Evolutionary conservation across 2,797 vertebrate species (phyloP).

Genomic region (Artibeus lituratus): DNA sequence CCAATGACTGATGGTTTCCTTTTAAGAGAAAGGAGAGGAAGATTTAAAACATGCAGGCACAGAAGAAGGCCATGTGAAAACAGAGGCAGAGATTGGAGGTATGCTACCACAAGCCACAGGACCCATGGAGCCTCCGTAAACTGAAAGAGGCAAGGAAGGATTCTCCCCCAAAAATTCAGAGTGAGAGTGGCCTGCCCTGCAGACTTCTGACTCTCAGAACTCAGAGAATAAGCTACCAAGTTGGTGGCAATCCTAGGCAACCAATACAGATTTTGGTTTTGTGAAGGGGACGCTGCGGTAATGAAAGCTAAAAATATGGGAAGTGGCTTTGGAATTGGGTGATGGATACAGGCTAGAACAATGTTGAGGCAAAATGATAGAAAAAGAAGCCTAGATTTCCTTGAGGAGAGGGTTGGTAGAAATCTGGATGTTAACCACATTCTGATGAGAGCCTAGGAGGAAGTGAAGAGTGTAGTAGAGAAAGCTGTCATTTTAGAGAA

Average conservation of each 20-base stretch:
- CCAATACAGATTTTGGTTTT: background rate
- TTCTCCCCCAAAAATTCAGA: background rate
- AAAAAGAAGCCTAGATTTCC: background rate
- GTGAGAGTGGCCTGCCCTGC: background rate
- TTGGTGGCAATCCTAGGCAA: background rate
- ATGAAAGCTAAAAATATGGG: background rate
- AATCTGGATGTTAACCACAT: background rate
- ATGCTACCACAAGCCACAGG: background rate
- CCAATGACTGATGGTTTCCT: background rate
- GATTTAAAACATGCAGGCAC: background rate
- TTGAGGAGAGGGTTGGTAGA: background rate
- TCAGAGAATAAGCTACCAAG: background rate
- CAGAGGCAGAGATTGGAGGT: background rate
- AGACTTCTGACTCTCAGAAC: background rate
- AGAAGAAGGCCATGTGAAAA: background rate
- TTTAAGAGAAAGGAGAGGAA: background rate
- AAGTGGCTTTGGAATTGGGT: background rate
- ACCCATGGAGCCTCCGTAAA: background rate
- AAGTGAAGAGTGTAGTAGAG: background rate
- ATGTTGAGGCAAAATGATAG: background rate
- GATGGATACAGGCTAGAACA: background rate
- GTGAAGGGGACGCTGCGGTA: background rate
- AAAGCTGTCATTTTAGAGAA: background rate
- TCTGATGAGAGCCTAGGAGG: background rate
- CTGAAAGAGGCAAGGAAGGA: background rate